Evolutionary conservation across 2,888 invertebrate species (phyloP), one percentile per base, ranked within the genome.

Genomic region (Erebia palarica): DNA sequence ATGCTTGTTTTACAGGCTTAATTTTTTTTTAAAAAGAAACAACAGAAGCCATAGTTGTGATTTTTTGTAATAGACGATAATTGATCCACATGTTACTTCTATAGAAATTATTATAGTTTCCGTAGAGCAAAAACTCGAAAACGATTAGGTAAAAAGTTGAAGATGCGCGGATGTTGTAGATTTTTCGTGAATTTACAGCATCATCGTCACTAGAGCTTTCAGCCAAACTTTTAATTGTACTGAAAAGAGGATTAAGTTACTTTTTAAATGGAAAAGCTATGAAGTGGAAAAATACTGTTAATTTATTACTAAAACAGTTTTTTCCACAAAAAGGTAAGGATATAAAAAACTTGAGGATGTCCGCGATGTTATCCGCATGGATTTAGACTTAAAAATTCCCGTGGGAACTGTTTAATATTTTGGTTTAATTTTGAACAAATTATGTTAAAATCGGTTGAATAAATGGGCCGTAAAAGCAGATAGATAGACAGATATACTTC

Each of bases 61-160:
- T 60, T 10, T 3, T 27, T 36, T 9, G 1, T 13, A 21, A 49
- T n/a, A 16, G 14, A 47, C 51, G 16, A 49, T 10, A 27, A 58
- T 49, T 49, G 65, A 67, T 57, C 42, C 36, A 68, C 58, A 53
- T 42, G 44, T 68, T 67, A 8, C 58, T 81, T 82, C 81, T 84
- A 78, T 84, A 84, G n/a, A n/a, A n/a, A n/a, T n/a, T 36, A 36
- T 36, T 36, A 36, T 36, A 36, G 86, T 88, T 87, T 88, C 85
- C 86, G 86, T 83, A 77, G 82, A 86, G 85, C 81, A 88, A 88
- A 87, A 90, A 87, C 86, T 89, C 86, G 80, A 87, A 89, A 88
- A 88, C 88, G 88, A 88, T 89, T 86, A n/a, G n/a, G n/a, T n/a
- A 89, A 90, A 91, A 91, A 89, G 90, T 88, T 87, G 87, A 85